Evolutionary conservation across 2,797 vertebrate species (phyloP).

Genomic region (Dallia pectoralis): DNA sequence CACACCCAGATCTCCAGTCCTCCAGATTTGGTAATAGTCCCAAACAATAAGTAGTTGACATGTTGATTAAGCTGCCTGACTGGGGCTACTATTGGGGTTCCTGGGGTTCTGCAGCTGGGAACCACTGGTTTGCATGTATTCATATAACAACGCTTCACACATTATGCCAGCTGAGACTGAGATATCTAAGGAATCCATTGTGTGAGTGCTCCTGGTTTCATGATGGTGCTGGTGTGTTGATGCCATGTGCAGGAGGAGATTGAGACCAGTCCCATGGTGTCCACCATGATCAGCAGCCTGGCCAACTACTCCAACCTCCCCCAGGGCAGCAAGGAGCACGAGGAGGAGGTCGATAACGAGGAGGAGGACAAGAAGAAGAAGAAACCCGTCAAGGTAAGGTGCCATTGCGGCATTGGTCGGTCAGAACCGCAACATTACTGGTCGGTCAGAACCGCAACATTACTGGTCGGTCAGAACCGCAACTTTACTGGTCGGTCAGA

Average conservation of each 20-base stretch:
- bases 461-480: neutral
- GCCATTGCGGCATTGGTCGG: neutral
- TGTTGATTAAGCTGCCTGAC: too few species aligned
- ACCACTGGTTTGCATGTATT: too few species aligned
- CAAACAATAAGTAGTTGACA: too few species aligned
- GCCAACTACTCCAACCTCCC: conserved; percentile 96
- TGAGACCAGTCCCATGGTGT: conserved; percentile 97
- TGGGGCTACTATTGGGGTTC: too few species aligned
- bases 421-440: neutral
- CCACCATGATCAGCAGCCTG: conserved; percentile 89
- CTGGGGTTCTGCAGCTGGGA: too few species aligned
- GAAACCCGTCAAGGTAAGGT: conserved; percentile 70
- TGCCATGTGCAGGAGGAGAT: conserved; percentile 86
- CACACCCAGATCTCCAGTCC: too few species aligned
- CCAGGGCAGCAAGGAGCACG: conserved; percentile 90
- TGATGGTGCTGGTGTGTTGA: conserved; percentile 7
- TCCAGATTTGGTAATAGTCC: too few species aligned
- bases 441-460: neutral
- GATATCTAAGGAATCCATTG: conserved; percentile 7
- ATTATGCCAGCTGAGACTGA: neutral
- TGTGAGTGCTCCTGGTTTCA: neutral
- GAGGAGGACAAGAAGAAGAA: conserved; percentile 63
- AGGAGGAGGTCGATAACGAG: conserved; percentile 91
- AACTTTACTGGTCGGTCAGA: neutral
- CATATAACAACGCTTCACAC: too few species aligned